phyloP scores from a whole-genome alignment of 2,113 vertebrate species.

The Tenebrosternarchus preto region DNA sequence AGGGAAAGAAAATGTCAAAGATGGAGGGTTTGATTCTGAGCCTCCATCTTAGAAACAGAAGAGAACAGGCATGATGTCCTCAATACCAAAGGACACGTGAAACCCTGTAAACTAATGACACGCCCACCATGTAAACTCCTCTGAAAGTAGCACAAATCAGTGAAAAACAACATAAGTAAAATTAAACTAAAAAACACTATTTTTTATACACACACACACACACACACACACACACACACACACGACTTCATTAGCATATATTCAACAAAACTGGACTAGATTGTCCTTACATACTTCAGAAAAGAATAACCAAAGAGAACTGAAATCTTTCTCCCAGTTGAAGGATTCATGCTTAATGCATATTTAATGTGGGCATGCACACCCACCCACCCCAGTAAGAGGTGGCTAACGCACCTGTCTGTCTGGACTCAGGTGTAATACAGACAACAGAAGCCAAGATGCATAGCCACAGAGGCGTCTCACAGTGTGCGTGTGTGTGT shows the following conservation, averaged over 20 bases:
- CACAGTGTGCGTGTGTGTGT: background rate
- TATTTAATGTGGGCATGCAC: background rate
- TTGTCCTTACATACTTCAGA: constrained; percentile 52
- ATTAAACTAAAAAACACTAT: constrained; percentile 57
- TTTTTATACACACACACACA: background rate
- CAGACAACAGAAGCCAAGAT: background rate
- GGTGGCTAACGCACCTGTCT: background rate
- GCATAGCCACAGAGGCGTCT: background rate
- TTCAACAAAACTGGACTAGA: constrained; percentile 65
- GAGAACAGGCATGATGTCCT: constrained; percentile 56
- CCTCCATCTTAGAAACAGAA: constrained; percentile 21
- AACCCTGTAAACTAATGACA: constrained; percentile 80
- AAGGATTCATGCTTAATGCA: background rate
- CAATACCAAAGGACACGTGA: constrained; percentile 65
- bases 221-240: background rate
- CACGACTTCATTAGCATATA: background rate
- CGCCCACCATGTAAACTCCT: constrained; percentile 59
- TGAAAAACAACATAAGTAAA: constrained; percentile 63
- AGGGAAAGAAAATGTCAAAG: constrained; percentile 19
- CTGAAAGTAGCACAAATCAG: constrained; percentile 46
- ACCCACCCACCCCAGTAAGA: constrained; percentile 3
- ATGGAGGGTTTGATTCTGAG: constrained; percentile 15
- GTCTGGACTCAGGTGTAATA: background rate
- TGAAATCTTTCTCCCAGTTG: background rate
- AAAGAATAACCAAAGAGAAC: constrained; percentile 39